Evolutionary conservation across 2,888 invertebrate genomes (phyloP).

Genomic region (Leptopilina syphax): DNA sequence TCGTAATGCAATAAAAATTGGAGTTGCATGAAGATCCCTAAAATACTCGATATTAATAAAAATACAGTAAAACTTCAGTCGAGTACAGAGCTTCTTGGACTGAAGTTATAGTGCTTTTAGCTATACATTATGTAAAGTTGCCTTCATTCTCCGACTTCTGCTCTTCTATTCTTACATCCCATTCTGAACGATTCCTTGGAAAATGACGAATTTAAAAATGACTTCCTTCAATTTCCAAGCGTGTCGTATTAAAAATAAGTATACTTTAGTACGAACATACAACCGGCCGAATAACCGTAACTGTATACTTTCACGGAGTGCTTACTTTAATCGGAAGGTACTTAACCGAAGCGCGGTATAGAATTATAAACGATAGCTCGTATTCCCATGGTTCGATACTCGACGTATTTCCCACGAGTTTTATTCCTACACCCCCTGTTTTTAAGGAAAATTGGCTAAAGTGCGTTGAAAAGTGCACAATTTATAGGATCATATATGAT

Average conservation of each 20-base stretch:
- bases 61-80: no score
- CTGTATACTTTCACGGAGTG: constrained; percentile 63
- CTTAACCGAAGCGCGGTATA: constrained; percentile 63
- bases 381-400: constrained; percentile 59
- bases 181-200: constrained; percentile 17
- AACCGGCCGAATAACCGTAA: constrained; percentile 35
- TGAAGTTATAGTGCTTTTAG: no score
- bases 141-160: not conserved
- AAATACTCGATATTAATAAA: no score
- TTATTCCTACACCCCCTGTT: constrained; percentile 52
- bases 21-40: no score
- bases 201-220: constrained; percentile 35
- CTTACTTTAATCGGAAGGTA: constrained; percentile 67
- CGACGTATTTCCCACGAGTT: constrained; percentile 56
- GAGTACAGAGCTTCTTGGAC: no score
- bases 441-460: constrained; percentile 34
- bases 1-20: no score
- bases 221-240: constrained; percentile 33
- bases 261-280: constrained; percentile 31
- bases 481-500: not conserved
- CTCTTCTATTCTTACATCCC: constrained; percentile 2
- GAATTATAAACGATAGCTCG: constrained; percentile 67
- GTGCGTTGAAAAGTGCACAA: not conserved
- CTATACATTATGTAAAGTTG: not conserved
- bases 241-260: constrained; percentile 36